Conservation (phyloP, 2,888 invertebrate species). For the Drosophila koepferae region DNA sequence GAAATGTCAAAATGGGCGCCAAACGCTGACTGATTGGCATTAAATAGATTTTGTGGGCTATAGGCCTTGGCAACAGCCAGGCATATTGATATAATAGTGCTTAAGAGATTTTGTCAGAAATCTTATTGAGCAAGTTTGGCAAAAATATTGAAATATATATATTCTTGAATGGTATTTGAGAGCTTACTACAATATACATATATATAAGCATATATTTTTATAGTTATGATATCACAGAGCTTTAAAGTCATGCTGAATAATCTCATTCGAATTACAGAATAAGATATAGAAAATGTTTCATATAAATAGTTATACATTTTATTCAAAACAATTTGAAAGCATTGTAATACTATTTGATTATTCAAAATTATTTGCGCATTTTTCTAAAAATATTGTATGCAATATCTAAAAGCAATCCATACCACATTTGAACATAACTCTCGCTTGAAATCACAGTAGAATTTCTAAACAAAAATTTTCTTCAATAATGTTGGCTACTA, state of each 20-base stretch:
- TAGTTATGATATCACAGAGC: background rate
- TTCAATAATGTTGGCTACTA: too few relatives aligned
- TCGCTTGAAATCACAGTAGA: background rate
- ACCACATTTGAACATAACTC: background rate
- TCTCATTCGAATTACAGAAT: background rate
- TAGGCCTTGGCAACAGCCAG: conserved; percentile 22
- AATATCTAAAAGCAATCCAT: too few relatives aligned
- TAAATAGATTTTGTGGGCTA: conserved; percentile 23
- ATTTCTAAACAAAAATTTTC: background rate
- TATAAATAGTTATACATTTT: background rate
- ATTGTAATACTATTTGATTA: background rate
- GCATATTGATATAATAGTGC: background rate
- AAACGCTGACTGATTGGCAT: conserved; percentile 46
- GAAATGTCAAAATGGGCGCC: conserved; percentile 41
- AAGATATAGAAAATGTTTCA: background rate
- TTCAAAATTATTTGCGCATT: background rate
- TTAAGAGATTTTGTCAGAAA: conserved; percentile 19
- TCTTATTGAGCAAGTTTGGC: background rate
- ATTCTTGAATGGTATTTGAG: background rate
- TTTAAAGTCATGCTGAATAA: too few relatives aligned
- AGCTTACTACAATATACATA: background rate
- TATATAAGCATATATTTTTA: background rate
- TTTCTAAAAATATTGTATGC: background rate
- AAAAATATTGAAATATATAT: background rate
- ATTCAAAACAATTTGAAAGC: background rate